A percentile compares a stretch with the other conserved stretches of the same genome.
Conservation (phyloP, 2,113 vertebrate genomes). For the Antennarius striatus region DNA sequence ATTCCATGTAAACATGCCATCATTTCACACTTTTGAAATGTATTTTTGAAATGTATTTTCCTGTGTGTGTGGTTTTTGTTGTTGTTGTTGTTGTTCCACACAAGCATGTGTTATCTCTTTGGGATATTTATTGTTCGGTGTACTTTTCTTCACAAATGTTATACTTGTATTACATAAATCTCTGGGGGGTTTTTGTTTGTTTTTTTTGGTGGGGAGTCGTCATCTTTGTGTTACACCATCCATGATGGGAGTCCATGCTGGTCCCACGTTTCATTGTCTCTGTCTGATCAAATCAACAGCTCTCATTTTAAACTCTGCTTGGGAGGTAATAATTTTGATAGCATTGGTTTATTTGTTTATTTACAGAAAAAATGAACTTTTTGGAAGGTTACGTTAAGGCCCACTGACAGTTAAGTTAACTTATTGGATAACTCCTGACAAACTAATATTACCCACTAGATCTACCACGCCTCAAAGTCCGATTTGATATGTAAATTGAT, state of each 20-base stretch:
- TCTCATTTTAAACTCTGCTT: not conserved
- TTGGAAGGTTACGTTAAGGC: no score
- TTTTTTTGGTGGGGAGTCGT: constrained; percentile 37
- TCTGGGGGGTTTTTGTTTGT: constrained; percentile 63
- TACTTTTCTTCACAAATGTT: constrained; percentile 72
- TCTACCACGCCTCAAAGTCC: no score
- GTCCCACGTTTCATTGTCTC: constrained; percentile 30
- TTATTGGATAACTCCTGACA: no score
- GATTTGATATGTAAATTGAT: no score
- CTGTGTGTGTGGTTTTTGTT: not conserved
- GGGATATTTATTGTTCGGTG: constrained; percentile 75
- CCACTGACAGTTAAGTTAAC: no score
- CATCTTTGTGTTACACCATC: constrained; percentile 54
- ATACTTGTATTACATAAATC: constrained; percentile 68
- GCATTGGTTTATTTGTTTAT: no score
- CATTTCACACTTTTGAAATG: constrained; percentile 49
- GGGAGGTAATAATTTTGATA: not conserved
- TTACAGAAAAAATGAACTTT: no score
- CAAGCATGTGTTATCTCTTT: constrained; percentile 44
- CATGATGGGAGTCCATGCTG: constrained; percentile 26
- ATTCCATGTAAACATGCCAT: constrained; percentile 75
- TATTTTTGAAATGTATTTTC: constrained; percentile 34
- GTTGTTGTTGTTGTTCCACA: constrained; percentile 2
- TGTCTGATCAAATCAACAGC: constrained; percentile 40
- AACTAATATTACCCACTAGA: no score